These are phyloP conservation scores for Rhopalosiphum maidis DNA, from an alignment of 1,140 invertebrate species.

Conservation along the genomic window DNA sequence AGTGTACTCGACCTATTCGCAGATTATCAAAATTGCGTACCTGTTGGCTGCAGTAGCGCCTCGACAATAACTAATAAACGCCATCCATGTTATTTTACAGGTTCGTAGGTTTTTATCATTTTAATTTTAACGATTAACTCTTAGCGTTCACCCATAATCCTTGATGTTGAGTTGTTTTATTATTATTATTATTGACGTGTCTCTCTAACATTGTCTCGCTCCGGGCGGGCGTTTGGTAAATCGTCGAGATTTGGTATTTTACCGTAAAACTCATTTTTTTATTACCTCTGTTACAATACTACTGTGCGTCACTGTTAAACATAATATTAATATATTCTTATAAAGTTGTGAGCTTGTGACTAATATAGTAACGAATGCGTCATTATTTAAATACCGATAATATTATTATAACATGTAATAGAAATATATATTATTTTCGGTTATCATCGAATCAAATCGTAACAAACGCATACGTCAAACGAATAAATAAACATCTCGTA, in stretches of 20 bases:
- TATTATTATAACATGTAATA: neutral
- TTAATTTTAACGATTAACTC: neutral
- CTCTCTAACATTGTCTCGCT: neutral
- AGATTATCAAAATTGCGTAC: neutral
- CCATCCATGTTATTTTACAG: neutral
- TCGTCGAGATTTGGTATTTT: neutral
- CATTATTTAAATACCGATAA: neutral
- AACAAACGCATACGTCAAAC: neutral
- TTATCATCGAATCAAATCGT: neutral
- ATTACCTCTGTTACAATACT: neutral
- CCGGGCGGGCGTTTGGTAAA: neutral
- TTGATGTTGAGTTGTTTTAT: neutral
- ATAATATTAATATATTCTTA: neutral
- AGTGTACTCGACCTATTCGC: neutral
- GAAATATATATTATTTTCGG: neutral
- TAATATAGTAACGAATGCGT: neutral
- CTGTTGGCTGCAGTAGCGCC: neutral
- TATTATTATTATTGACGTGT: neutral
- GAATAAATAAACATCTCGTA: conserved; percentile 14
- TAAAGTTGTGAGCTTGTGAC: neutral
- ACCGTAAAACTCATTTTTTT: neutral
- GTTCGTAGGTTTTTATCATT: neutral
- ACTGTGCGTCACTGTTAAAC: neutral
- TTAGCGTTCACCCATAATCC: neutral
- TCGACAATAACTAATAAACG: neutral